phyloP scores from a whole-genome alignment of 2,888 invertebrate genomes.

The Stenodema calcarata region DNA sequence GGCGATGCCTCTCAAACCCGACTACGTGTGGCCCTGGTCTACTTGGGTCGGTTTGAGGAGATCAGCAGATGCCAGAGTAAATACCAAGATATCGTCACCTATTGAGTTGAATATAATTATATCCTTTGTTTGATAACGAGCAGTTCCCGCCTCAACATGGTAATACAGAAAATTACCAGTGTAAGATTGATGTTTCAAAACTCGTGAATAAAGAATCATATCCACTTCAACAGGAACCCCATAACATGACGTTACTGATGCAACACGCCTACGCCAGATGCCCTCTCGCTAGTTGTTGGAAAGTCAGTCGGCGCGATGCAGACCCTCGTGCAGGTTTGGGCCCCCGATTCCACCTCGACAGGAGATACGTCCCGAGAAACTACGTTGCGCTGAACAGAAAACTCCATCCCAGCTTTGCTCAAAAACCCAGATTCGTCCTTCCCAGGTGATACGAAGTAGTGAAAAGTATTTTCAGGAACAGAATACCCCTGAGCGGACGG shows the following conservation, averaged over 20 bases:
- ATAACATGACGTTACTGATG: conserved; percentile 8
- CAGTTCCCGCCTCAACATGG: too few relatives aligned
- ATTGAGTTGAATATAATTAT: too few relatives aligned
- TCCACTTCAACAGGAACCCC: background rate
- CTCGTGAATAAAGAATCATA: background rate
- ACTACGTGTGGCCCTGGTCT: background rate
- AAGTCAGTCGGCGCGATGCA: background rate
- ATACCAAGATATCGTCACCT: too few relatives aligned
- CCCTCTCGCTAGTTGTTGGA: background rate
- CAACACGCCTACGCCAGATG: background rate
- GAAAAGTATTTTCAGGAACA: too few relatives aligned
- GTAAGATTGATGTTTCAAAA: background rate
- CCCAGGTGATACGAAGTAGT: background rate
- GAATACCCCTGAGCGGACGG: too few relatives aligned
- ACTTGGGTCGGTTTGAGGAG: background rate
- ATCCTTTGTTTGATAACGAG: too few relatives aligned
- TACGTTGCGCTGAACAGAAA: background rate
- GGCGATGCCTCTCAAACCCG: background rate
- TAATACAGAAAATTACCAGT: background rate
- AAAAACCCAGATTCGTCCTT: background rate
- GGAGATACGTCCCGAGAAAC: background rate
- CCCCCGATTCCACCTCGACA: background rate
- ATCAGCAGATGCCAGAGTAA: background rate
- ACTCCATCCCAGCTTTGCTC: background rate
- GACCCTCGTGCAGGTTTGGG: background rate